Evolutionary conservation across 2,888 invertebrate genomes (phyloP).

Genomic region (Tupiocoris notatus): DNA sequence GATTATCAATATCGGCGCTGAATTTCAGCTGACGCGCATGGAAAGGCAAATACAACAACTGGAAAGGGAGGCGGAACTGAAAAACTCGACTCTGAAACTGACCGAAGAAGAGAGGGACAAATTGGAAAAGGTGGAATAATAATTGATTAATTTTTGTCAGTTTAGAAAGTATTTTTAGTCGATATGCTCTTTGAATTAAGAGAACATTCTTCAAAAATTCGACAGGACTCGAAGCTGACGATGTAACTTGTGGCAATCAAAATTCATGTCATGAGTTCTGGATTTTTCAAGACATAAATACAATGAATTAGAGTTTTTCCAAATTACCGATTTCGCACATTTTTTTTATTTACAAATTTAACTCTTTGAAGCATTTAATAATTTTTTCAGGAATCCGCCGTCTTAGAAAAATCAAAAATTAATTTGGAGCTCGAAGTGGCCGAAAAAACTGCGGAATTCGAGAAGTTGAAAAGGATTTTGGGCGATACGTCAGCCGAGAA

Average conservation of each 20-base stretch:
- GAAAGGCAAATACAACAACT: slow-evolving; percentile 16
- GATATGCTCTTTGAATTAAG: too few relatives aligned
- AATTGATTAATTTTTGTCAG: too few relatives aligned
- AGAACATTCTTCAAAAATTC: too few relatives aligned
- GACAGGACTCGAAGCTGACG: too few relatives aligned
- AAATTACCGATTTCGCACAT: too few relatives aligned
- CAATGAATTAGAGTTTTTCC: too few relatives aligned
- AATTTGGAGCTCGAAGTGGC: slow-evolving; percentile 22
- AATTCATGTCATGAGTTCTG: too few relatives aligned
- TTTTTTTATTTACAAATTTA: too few relatives aligned
- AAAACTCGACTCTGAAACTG: slow-evolving; percentile 16
- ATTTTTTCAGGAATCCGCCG: slow-evolving; percentile 11
- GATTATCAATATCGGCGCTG: too few relatives aligned
- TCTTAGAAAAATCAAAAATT: slow-evolving; percentile 9
- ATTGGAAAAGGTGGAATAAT: slow-evolving; percentile 15
- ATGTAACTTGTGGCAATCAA: too few relatives aligned
- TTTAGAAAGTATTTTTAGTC: too few relatives aligned
- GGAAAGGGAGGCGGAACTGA: slow-evolving; percentile 28
- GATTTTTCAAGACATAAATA: too few relatives aligned
- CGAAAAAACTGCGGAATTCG: slow-evolving; percentile 14
- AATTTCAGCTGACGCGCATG: slow-evolving; percentile 5
- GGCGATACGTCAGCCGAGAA: slow-evolving; percentile 8
- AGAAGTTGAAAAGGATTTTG: slow-evolving; percentile 11
- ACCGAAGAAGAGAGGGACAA: slow-evolving; percentile 20
- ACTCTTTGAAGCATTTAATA: not conserved